Evolutionary conservation across 2,888 invertebrate species (phyloP).

Genomic region (Ligdia adustata): DNA sequence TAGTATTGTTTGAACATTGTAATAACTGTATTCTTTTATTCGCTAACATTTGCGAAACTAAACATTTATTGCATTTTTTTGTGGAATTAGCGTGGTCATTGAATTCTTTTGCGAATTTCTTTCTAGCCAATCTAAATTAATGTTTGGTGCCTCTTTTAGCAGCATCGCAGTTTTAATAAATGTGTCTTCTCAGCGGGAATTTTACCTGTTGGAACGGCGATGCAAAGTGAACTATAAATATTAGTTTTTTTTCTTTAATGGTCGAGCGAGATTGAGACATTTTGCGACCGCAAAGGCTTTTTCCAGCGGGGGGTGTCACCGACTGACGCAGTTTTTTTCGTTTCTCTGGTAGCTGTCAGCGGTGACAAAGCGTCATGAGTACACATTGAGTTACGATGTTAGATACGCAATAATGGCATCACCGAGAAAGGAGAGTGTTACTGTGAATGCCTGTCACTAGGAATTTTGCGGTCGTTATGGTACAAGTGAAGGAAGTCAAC

Average conservation of each 20-base stretch:
- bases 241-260: conserved; percentile 50
- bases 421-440: conserved; percentile 45
- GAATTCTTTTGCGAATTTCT: conserved; percentile 11
- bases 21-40: conserved; percentile 27
- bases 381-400: conserved; percentile 39
- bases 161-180: conserved; percentile 41
- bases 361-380: conserved; percentile 54
- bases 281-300: conserved; percentile 74
- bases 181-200: conserved; percentile 67
- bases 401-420: conserved; percentile 42
- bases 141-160: conserved; percentile 24
- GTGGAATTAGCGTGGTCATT: conserved; percentile 1
- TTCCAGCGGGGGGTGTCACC: conserved; percentile 68
- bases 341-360: conserved; percentile 68
- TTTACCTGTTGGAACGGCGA: conserved; percentile 57
- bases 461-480: conserved; percentile 46
- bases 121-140: conserved; percentile 33
- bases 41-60: conserved; percentile 28
- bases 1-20: conserved; percentile 43
- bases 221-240: conserved; percentile 51
- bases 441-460: conserved; percentile 44
- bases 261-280: conserved; percentile 68
- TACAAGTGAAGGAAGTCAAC: conserved; percentile 28
- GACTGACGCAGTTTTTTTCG: conserved; percentile 58
- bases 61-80: conserved; percentile 7